Base-by-base conservation (phyloP, 2,888 invertebrate genomes). In the Gisinianus flammeolus region DNA sequence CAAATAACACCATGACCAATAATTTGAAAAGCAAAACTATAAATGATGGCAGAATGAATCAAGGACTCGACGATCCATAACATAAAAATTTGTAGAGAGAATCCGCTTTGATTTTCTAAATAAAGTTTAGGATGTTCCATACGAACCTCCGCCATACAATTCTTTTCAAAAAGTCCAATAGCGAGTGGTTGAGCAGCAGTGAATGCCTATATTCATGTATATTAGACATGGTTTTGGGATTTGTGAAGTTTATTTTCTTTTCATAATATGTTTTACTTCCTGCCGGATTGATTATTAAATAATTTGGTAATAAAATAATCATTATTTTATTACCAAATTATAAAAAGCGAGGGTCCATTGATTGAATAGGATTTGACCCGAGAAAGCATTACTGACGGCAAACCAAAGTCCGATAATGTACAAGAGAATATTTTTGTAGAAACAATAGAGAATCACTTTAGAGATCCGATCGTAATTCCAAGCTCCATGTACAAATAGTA, bases 401-500 rank as follows among this genome's bases (percentile, higher is more conserved):
- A 98, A 99, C 98, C 98, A 98, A 79, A 98, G 90, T 89, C 99
- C 98, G 86, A 99, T 98, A 83, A 99, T 96, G 88, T 99, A 99
- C 28, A 99, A 91, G 87, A 98, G 98, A 86, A 99, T 98, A 89
- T 99, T 99, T 89, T 99, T 99, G 90, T 99, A 98, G 90, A 99
- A 99, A 86, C 97, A 98, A 89, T 98, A 99, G 80, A 99, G 91
- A 86, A 99, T 98, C 77, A 99, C 91, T 89, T 98, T 98, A n/a
- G n/a, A n/a, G n/a, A 98, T 94, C 85, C 99, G 91, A 79, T 94
- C 94, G 89, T 98, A 98, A 89, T 97, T 98, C 98, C 98, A 99
- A n/a, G 98, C 95, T 76, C 99, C 99, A 88, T 99, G 99, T 68
- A 99, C 98, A 85, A 99, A 90, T 79, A 99, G 89, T 79, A 99